phyloP scores from a whole-genome alignment of 1,140 invertebrate species.

The Eumeta japonica region DNA sequence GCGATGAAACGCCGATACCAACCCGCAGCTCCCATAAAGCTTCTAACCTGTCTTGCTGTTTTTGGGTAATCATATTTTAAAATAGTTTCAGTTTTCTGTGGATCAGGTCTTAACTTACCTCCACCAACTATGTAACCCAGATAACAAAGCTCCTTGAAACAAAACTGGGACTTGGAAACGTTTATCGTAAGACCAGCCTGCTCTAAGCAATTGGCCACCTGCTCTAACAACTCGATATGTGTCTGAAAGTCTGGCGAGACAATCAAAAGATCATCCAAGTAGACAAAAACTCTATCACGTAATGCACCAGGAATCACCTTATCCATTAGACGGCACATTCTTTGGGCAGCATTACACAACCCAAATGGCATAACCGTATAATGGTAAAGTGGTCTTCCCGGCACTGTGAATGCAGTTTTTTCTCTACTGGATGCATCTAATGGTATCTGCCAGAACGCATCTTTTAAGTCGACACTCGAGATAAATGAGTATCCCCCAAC shows the following conservation, averaged over 20 bases:
- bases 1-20: no score
- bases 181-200: not conserved
- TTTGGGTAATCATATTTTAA: no score
- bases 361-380: slow-evolving; percentile 50
- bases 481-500: slow-evolving; percentile 7
- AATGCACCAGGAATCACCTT: not conserved
- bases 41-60: no score
- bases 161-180: no score
- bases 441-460: slow-evolving; percentile 31
- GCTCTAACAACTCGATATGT: not conserved
- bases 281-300: not conserved
- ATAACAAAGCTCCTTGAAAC: no score
- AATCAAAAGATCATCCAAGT: not conserved
- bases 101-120: no score
- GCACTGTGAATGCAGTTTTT: slow-evolving; percentile 49
- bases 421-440: slow-evolving; percentile 16
- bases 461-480: slow-evolving; percentile 25
- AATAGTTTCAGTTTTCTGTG: no score
- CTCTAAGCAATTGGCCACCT: not conserved
- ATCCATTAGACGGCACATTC: slow-evolving; percentile 2
- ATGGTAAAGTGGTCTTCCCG: slow-evolving; percentile 32
- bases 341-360: slow-evolving; percentile 30
- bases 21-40: no score
- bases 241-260: not conserved
- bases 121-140: no score